These are phyloP conservation scores for Todiramphus saurophagus DNA, from an alignment of 2,113 vertebrate genomes.

Conservation along the genomic window DNA sequence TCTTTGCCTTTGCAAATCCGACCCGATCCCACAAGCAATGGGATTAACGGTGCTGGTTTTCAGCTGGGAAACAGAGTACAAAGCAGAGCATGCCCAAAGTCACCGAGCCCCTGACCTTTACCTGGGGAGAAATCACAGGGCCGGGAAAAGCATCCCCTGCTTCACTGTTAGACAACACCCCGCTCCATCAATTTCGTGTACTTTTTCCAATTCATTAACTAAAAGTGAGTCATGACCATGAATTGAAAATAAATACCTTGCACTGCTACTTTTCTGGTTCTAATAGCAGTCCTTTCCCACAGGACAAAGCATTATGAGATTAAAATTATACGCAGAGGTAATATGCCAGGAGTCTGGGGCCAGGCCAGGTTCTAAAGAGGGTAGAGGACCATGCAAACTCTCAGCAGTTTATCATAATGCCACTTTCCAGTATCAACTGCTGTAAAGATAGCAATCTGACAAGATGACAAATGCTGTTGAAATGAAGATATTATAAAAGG, in stretches of 20 bases:
- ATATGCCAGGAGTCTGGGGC: not conserved
- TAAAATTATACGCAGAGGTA: not conserved
- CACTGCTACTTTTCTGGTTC: not conserved
- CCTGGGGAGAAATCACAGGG: not conserved
- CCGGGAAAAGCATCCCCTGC: not conserved
- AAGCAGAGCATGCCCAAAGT: not conserved
- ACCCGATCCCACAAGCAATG: not conserved
- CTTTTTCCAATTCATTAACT: slow-evolving; percentile 22
- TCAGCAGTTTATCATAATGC: not conserved
- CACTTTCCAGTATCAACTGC: not conserved
- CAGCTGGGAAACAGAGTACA: not conserved
- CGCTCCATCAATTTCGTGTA: not conserved
- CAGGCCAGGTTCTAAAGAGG: not conserved
- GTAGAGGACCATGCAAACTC: not conserved
- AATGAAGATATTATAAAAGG: not conserved
- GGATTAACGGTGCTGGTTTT: not conserved
- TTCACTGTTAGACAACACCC: not conserved
- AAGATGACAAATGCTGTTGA: not conserved
- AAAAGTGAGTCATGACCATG: not conserved
- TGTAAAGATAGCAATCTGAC: not conserved
- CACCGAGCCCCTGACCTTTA: not conserved
- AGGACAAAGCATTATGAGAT: not conserved
- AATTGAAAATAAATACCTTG: not conserved
- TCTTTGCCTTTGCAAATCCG: not conserved
- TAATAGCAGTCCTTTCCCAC: not conserved